Evolutionary conservation across 2,113 vertebrate species (phyloP).

Genomic region (Pardalotus punctatus): DNA sequence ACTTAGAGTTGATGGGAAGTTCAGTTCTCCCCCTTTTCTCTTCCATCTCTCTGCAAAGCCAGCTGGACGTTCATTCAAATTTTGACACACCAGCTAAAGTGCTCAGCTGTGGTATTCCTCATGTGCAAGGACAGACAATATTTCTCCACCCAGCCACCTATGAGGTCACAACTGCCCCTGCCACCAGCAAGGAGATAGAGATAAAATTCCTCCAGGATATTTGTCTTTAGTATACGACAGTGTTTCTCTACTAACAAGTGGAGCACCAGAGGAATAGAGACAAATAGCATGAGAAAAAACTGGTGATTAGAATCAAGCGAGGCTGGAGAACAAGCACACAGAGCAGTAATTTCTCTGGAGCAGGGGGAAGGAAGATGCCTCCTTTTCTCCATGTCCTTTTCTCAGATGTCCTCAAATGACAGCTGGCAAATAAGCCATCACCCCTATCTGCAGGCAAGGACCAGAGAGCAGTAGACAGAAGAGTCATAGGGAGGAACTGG

Average conservation of each 20-base stretch:
- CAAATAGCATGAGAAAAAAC: not conserved
- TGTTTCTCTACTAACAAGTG: not conserved
- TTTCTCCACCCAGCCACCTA: not conserved
- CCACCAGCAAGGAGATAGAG: not conserved
- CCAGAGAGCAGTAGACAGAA: not conserved
- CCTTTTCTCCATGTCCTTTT: no score
- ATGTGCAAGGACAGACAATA: not conserved
- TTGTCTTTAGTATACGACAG: not conserved
- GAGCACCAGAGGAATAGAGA: not conserved
- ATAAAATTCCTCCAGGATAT: not conserved
- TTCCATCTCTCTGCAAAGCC: not conserved
- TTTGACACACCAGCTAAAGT: not conserved
- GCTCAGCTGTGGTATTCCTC: not conserved
- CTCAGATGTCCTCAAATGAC: not conserved
- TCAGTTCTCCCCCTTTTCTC: not conserved
- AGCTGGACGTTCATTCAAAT: not conserved
- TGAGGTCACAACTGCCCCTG: not conserved
- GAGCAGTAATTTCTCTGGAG: not conserved
- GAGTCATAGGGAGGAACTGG: not conserved
- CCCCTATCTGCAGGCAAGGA: not conserved
- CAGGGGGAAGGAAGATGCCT: not conserved
- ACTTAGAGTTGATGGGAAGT: not conserved
- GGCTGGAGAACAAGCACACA: not conserved
- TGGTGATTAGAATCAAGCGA: not conserved
- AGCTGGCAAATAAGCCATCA: not conserved